Base-by-base conservation (phyloP, 2,888 invertebrate genomes). In the Megamerina dolium region DNA sequence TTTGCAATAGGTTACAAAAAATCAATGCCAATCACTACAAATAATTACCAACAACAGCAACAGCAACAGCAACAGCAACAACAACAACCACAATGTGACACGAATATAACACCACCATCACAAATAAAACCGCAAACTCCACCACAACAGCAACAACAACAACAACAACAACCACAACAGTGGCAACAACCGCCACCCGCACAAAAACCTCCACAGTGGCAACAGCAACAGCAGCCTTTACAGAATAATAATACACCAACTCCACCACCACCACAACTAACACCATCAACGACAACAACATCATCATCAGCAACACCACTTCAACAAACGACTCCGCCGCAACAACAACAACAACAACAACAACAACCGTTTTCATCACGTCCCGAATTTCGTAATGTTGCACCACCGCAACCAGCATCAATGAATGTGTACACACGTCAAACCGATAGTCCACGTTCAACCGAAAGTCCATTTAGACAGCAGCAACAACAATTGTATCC, bases 351-450 rank as follows among this genome's bases (percentile, higher is more conserved):
- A 31, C 58, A 61, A 37, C 56, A 56, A 31, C 55, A 56, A 45
- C 59, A 52, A 30, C 53, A 51, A 43, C 46, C 51, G 34, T 45
- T 46, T 37, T 49, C 51, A 37, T 36, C 50, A 36, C 51, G 54
- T 8, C 54, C 55, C 43, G 60, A 65, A 52, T 66, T 64, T 52
- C 66, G 66, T 33, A 65, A 64, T 35, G 66, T 66, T 43, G 49
- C 62, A 13, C 55, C 68, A 55, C 61, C 64, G 36, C 62, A 61
- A 53, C 58, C 62, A 17, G 63, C 63, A 33, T 45, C 59, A 41
- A 57, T 59, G 19, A 61, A 54, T 50, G 56, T 66, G 17, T 65
- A 62, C 17, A 62, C 64, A 13, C 58, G 61, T 16, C 63, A 61
- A 53, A 43, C 63, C 14, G 66, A 65, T 5, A 62, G 59, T 55